These are phyloP conservation scores for Drosophila melanocephala DNA, from an alignment of 2,888 invertebrate species.

Conservation along the genomic window DNA sequence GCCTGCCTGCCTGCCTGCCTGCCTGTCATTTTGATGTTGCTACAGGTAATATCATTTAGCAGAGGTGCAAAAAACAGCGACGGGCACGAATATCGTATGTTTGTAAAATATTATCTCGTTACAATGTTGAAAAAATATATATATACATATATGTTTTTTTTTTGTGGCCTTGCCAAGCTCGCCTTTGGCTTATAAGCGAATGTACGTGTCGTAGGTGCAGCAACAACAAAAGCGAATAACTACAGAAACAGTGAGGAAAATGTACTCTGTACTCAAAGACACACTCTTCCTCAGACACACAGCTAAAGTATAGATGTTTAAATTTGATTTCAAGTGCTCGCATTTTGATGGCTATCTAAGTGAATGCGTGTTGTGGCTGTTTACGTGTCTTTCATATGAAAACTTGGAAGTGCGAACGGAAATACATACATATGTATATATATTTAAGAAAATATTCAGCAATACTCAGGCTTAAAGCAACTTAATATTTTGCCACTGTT, in stretches of 20 bases:
- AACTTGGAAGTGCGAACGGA: slow-evolving; percentile 20
- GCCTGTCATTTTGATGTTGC: slow-evolving; percentile 76
- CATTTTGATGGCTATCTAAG: slow-evolving; percentile 79
- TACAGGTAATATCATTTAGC: slow-evolving; percentile 81
- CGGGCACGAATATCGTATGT: slow-evolving; percentile 66
- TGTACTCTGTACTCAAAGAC: slow-evolving; percentile 12
- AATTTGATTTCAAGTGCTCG: slow-evolving; percentile 77
- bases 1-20: not conserved
- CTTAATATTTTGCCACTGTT: not conserved
- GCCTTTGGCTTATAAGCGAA: slow-evolving; percentile 78
- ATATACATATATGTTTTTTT: not conserved
- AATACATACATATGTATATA: slow-evolving; percentile 2
- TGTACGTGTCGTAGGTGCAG: slow-evolving; percentile 65
- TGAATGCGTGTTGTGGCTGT: slow-evolving; percentile 76
- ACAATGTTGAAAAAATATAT: slow-evolving; percentile 62
- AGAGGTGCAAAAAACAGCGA: slow-evolving; percentile 46
- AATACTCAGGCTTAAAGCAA: not conserved
- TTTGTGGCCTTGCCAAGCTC: slow-evolving; percentile 53
- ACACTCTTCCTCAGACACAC: slow-evolving; percentile 5
- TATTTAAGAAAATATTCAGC: slow-evolving; percentile 24
- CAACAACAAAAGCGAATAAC: slow-evolving; percentile 13
- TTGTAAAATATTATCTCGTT: slow-evolving; percentile 80
- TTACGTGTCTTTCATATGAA: slow-evolving; percentile 63
- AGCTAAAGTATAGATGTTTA: slow-evolving; percentile 63
- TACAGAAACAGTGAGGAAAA: slow-evolving; percentile 14